Evolutionary conservation across 2,113 vertebrate species (phyloP).

Genomic region (Bubo scandiacus): DNA sequence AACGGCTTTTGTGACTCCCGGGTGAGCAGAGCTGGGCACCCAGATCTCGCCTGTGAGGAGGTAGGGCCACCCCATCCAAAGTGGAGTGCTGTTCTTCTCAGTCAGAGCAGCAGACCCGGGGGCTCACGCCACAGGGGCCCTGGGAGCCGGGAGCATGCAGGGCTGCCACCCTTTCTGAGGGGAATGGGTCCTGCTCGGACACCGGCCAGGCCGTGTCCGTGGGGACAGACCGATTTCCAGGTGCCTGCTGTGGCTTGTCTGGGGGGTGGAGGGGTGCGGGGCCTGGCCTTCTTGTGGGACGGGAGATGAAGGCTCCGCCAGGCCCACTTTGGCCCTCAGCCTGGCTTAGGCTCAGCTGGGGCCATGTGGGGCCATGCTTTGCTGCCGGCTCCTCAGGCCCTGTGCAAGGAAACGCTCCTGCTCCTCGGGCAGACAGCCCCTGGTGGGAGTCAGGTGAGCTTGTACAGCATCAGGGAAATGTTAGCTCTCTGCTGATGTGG

Average conservation of each 20-base stretch:
- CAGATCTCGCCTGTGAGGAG: accelerated
- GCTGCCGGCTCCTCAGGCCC: not conserved
- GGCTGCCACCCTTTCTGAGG: not conserved
- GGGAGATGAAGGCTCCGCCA: not conserved
- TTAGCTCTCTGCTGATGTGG: accelerated
- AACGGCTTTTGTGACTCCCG: accelerated
- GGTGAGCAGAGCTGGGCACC: not conserved
- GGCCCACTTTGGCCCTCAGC: not conserved
- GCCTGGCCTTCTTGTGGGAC: not conserved
- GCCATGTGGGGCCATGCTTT: not conserved
- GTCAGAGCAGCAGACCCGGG: accelerated
- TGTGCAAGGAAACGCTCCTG: not conserved
- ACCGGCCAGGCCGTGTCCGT: not conserved
- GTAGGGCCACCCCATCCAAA: accelerated
- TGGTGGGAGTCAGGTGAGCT: not conserved
- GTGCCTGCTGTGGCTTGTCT: not conserved
- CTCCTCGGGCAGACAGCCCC: not conserved
- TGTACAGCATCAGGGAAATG: not conserved
- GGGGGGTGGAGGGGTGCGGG: accelerated
- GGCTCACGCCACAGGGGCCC: accelerated
- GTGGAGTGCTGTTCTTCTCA: too few species aligned
- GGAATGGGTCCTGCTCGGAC: accelerated
- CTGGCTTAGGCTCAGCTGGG: not conserved
- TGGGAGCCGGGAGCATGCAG: accelerated
- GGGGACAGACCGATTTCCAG: not conserved